A percentile compares a stretch with the other conserved stretches of the same genome.
phyloP scores from a whole-genome alignment of 92 coral and sea anemone genomes.

The Phymanthus crucifer region DNA sequence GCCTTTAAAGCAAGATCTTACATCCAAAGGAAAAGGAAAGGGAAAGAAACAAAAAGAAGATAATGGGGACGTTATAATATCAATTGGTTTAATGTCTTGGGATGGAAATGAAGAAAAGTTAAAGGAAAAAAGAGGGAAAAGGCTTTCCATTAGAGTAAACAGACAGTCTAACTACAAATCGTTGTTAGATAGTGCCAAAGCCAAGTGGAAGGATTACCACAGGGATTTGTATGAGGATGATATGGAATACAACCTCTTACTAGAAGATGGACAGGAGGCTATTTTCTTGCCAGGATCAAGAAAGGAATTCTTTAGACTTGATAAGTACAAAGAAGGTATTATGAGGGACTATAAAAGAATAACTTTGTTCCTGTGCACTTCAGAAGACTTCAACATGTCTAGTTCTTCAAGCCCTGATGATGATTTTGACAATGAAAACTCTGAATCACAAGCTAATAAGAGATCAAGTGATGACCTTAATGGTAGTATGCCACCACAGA shows the following conservation, averaged over 20 bases:
- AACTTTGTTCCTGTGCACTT: constrained; percentile 27
- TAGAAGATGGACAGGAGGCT: constrained; percentile 55
- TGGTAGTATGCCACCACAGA: constrained; percentile 39
- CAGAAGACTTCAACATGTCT: constrained; percentile 15
- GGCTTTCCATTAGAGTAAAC: constrained; percentile 38
- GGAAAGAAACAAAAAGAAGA: constrained; percentile 16
- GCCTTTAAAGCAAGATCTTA: constrained; percentile 33
- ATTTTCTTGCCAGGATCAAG: constrained; percentile 51
- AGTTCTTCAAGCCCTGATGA: constrained; percentile 17
- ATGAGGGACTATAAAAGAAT: constrained; percentile 33
- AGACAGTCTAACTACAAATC: constrained; percentile 24
- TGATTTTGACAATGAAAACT: neutral
- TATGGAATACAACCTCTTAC: constrained; percentile 47
- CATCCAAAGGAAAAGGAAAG: constrained; percentile 47
- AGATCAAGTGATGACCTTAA: constrained; percentile 23
- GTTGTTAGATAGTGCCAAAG: constrained; percentile 42
- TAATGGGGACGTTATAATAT: constrained; percentile 43
- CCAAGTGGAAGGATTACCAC: constrained; percentile 55
- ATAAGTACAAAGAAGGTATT: constrained; percentile 27
- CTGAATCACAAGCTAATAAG: constrained; percentile 18
- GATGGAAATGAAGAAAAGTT: constrained; percentile 40
- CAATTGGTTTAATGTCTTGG: constrained; percentile 50
- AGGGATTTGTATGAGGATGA: constrained; percentile 47
- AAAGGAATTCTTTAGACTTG: constrained; percentile 47
- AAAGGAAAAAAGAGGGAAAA: constrained; percentile 60